These are phyloP conservation scores for Drosophila pallidifrons DNA, from an alignment of 1,140 invertebrate genomes.

Conservation along the genomic window DNA sequence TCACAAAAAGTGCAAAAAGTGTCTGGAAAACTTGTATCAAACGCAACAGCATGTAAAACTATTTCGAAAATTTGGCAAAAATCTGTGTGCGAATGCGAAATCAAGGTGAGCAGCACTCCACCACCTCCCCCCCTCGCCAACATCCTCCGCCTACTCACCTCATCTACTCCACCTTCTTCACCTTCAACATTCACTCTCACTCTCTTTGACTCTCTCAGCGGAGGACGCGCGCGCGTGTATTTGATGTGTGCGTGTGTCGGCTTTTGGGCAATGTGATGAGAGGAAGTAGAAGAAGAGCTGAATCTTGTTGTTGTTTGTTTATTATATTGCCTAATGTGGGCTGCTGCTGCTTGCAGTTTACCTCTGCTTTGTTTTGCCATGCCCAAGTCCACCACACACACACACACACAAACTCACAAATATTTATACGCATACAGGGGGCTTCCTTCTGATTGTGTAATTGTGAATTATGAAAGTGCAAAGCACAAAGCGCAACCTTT, in stretches of 20 bases:
- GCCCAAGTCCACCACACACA: background rate
- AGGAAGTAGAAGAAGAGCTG: background rate
- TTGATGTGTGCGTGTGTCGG: constrained; percentile 13
- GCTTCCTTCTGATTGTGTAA: constrained; percentile 54
- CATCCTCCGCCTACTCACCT: background rate
- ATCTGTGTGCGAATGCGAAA: constrained; percentile 64
- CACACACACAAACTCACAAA: constrained; percentile 8
- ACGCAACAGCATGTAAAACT: constrained; percentile 68
- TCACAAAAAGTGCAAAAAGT: constrained; percentile 73
- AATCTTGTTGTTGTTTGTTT: constrained; percentile 38
- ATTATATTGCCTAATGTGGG: constrained; percentile 2
- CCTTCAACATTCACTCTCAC: background rate
- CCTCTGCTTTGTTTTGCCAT: background rate
- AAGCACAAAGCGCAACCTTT: constrained; percentile 44
- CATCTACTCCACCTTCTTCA: background rate
- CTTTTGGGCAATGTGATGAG: background rate
- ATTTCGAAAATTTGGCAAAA: constrained; percentile 70
- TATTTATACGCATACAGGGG: constrained; percentile 18
- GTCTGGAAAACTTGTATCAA: constrained; percentile 64
- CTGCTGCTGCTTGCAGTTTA: constrained; percentile 14
- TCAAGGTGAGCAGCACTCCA: constrained; percentile 49
- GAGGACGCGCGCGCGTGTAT: background rate
- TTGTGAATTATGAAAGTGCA: constrained; percentile 48
- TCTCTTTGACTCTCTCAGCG: background rate
- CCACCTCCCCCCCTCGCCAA: background rate